A percentile compares a stretch with the other conserved stretches of the same genome.
Conservation (phyloP, 2,888 invertebrate genomes). For the Zelleria hepariella region DNA sequence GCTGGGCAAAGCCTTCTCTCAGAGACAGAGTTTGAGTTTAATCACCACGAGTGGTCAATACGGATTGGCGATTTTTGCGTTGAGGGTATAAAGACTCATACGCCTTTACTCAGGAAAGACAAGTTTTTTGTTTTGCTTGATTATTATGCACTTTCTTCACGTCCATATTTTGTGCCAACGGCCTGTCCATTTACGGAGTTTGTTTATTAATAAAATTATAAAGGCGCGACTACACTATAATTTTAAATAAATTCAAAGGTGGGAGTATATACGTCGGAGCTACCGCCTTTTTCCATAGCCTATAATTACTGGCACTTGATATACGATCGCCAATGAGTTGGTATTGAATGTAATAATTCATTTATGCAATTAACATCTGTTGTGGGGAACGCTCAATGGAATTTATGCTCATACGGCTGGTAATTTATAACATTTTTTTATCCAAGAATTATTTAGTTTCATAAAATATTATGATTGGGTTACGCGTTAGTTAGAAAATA, state of each 20-base stretch:
- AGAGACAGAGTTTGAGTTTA: too few species aligned
- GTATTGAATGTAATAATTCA: neutral
- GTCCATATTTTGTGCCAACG: too few species aligned
- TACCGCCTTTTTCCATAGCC: neutral
- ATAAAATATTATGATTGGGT: neutral
- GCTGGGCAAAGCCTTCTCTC: too few species aligned
- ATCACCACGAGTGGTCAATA: too few species aligned
- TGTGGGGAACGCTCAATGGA: neutral
- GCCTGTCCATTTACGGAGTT: neutral
- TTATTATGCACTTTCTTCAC: too few species aligned
- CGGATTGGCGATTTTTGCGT: too few species aligned
- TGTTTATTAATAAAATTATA: neutral
- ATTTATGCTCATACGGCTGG: neutral
- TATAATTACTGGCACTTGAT: neutral
- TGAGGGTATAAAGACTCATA: too few species aligned
- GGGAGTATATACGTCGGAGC: neutral
- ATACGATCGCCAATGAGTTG: neutral
- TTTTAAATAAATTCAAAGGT: neutral
- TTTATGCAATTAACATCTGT: neutral
- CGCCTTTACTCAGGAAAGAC: too few species aligned
- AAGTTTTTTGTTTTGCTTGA: too few species aligned
- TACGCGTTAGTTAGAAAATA: too few species aligned
- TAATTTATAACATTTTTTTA: neutral
- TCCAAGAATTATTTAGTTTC: neutral
- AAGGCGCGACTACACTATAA: neutral